phyloP scores from a whole-genome alignment of 2,888 invertebrate genomes.

The Hydrotaea diabolus region DNA sequence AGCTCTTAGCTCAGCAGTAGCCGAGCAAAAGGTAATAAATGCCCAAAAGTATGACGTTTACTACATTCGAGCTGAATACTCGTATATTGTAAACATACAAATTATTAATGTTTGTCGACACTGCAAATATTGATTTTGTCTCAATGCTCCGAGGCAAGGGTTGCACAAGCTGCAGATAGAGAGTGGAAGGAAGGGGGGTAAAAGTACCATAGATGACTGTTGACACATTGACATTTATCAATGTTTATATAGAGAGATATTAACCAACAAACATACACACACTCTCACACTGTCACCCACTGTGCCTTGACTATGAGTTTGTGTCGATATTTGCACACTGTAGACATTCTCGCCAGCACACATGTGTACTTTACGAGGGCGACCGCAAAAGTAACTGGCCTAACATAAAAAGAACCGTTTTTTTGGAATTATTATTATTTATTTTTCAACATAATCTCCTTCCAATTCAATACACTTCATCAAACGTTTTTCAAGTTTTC shows the following conservation, averaged over 20 bases:
- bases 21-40: neutral
- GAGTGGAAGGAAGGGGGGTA: neutral
- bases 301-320: too few relatives aligned
- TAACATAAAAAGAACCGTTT: too few relatives aligned
- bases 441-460: too few relatives aligned
- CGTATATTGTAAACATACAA: neutral
- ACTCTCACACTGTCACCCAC: too few relatives aligned
- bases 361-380: too few relatives aligned
- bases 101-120: neutral
- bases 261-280: too few relatives aligned
- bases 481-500: too few relatives aligned
- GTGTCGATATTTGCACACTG: neutral
- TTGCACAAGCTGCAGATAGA: too few relatives aligned
- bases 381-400: too few relatives aligned
- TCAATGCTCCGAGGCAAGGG: neutral
- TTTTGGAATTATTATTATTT: too few relatives aligned
- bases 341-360: neutral
- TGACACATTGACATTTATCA: slow-evolving; percentile 12
- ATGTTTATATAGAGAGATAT: neutral
- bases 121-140: neutral
- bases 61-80: neutral
- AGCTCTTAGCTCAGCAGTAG: too few relatives aligned
- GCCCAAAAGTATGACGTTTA: neutral
- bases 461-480: too few relatives aligned
- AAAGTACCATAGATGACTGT: neutral